Evolutionary conservation across 2,113 vertebrate species (phyloP), one percentile per base, ranked within the genome.

Genomic region (Struthio camelus): DNA sequence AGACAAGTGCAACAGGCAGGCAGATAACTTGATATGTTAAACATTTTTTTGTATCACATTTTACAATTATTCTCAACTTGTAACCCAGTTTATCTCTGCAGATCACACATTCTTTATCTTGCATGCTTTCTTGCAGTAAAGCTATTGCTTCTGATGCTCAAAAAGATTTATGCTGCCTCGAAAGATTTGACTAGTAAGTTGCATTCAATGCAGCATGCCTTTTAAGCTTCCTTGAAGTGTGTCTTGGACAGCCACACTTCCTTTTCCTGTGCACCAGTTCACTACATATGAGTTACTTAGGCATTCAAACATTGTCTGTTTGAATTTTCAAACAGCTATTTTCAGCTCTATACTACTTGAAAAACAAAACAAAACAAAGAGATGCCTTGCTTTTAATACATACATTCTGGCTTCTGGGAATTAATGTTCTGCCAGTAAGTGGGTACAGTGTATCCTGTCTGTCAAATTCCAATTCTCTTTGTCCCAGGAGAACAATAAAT

Each of bases 391-490:
- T 91, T 94, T 64, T 85, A 96, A 85, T 64, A 69, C 89, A 95
- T 78, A 87, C 28, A 87, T 91, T 97, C 84, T 93, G 93, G 94
- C 91, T 89, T 94, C 79, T 95, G 85, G 59, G 93, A 97, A 93
- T 95, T 85, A 95, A 93, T 91, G 93, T 73, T 92, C 87, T 94
- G 62, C 78, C 76, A 93, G 84, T 97, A 97, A 96, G 76, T 96
- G 80, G 85, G 78, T 88, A 91, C 42, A 64, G 30, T 0, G 0
- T 83, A 97, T 85, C 64, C 89, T 86, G 94, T 94, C 93, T 94
- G 85, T 95, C 91, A 96, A 95, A 95, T 94, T 97, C 90, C 95
- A 97, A 88, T 97, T 95, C 91, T 32, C 62, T 85, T 85, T 93
- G 84, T 93, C 93, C 84, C 89, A 42, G 48, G 80, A 94, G 94